Evolutionary conservation across 2,888 invertebrate species (phyloP).

Genomic region (Therioaphis trifolii): DNA sequence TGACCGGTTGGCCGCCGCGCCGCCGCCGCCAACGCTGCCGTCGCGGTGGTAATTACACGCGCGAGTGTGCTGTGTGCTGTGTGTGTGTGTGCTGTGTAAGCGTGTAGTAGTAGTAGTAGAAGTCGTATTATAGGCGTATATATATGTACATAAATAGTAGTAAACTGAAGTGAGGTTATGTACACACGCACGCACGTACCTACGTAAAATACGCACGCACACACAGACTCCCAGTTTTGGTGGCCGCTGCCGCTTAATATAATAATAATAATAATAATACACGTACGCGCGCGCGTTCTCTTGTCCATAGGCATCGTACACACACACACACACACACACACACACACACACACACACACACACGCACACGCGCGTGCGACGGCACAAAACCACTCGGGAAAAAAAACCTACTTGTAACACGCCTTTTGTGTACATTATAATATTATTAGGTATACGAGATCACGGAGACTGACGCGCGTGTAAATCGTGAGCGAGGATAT

Average conservation of each 20-base stretch:
- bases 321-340: background rate
- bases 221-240: conserved; percentile 45
- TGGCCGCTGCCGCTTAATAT: background rate
- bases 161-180: conserved; percentile 45
- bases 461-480: background rate
- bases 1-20: conserved; percentile 57
- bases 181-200: conserved; percentile 16
- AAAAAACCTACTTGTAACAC: conserved; percentile 19
- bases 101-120: conserved; percentile 9
- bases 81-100: background rate
- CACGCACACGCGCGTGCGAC: background rate
- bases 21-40: conserved; percentile 17
- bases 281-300: background rate
- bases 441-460: background rate
- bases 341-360: no score
- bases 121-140: background rate
- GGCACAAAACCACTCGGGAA: background rate
- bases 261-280: background rate
- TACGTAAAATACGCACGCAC: conserved; percentile 1
- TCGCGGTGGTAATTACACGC: conserved; percentile 50
- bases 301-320: background rate
- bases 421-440: background rate
- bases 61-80: background rate
- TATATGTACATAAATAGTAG: background rate
- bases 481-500: background rate